Conservation (phyloP, 2,888 invertebrate species). For the Sinotaia quadrata region DNA sequence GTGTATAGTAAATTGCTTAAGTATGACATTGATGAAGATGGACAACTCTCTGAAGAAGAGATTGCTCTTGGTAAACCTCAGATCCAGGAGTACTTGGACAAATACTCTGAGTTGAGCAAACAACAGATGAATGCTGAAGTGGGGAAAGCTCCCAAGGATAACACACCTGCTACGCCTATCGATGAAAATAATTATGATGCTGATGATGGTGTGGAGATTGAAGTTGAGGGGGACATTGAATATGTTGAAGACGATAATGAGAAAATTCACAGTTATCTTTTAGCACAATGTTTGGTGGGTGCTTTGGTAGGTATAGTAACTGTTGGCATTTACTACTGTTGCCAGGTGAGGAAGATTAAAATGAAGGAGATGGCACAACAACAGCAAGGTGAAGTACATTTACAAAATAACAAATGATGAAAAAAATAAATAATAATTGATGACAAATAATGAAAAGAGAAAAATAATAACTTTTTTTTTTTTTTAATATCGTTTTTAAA, state of each 20-base stretch:
- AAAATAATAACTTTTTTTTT: too few relatives aligned
- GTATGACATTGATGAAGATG: constrained; percentile 35
- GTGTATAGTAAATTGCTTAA: too few relatives aligned
- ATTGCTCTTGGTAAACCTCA: constrained; percentile 23
- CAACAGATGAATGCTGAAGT: constrained; percentile 4
- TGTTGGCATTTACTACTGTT: background rate
- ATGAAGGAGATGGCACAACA: background rate
- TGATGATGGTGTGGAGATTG: constrained; percentile 25
- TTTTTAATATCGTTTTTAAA: too few relatives aligned
- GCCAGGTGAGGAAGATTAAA: background rate
- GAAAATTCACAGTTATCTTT: background rate
- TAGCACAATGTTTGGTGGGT: background rate
- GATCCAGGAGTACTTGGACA: constrained; percentile 26
- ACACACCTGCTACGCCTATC: background rate
- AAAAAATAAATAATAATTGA: too few relatives aligned
- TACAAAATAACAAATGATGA: too few relatives aligned
- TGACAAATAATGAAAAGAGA: too few relatives aligned
- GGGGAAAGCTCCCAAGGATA: background rate
- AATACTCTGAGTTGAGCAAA: constrained; percentile 7
- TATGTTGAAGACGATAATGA: constrained; percentile 1
- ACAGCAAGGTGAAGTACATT: constrained; percentile 5
- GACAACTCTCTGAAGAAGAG: constrained; percentile 30
- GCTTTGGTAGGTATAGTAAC: background rate
- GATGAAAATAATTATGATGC: constrained; percentile 14
- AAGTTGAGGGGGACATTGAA: constrained; percentile 20